Conservation (phyloP, 2,888 invertebrate genomes). For the Cotesia congregata region DNA sequence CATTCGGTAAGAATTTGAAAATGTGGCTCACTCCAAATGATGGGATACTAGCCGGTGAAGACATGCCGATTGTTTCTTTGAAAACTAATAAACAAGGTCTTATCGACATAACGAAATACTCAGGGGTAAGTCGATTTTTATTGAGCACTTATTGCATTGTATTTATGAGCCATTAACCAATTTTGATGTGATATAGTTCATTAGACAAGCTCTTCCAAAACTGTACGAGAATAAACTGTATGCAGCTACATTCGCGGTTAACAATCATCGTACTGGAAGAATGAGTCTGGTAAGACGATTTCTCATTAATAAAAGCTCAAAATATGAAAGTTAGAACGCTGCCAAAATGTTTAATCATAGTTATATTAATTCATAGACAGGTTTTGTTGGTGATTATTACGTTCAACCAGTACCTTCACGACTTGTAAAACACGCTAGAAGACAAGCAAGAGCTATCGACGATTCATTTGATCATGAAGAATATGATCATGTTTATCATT, state of each 20-base stretch:
- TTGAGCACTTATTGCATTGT: too few species aligned
- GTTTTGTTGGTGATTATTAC: neutral
- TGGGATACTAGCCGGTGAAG: neutral
- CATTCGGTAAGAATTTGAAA: neutral
- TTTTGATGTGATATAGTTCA: neutral
- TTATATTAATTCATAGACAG: neutral
- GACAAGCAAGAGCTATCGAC: neutral
- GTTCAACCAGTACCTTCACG: neutral
- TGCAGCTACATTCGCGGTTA: neutral
- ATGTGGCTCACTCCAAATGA: neutral
- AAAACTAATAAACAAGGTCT: too few species aligned
- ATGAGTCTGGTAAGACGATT: too few species aligned
- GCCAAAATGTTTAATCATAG: too few species aligned
- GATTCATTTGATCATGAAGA: neutral
- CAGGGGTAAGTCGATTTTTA: too few species aligned
- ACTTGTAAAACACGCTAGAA: neutral
- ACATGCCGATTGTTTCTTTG: neutral
- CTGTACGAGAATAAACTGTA: neutral
- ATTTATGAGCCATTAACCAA: too few species aligned
- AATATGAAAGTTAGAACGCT: too few species aligned
- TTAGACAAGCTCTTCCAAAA: too few species aligned
- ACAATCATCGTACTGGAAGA: neutral
- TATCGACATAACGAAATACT: too few species aligned
- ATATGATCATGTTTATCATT: neutral
- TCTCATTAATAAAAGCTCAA: too few species aligned